Conservation (phyloP, 2,113 vertebrate genomes). For the Lophochroa leadbeateri region DNA sequence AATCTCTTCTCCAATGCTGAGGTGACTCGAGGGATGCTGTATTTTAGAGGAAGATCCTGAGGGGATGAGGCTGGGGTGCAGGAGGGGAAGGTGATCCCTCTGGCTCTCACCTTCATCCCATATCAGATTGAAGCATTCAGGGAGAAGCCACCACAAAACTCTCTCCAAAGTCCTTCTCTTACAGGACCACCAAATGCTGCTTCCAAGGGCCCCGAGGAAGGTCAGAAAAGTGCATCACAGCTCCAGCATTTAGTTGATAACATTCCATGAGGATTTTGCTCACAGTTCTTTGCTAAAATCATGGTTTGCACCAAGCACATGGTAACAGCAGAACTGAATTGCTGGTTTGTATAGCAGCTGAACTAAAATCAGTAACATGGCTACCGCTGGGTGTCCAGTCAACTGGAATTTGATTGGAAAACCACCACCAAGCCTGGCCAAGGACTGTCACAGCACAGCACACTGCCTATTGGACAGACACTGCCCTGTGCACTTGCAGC, state of each 20-base stretch:
- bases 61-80: background rate
- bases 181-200: background rate
- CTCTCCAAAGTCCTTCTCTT: background rate
- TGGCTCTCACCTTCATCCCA: background rate
- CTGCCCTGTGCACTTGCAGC: no score
- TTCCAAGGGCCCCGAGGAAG: background rate
- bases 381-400: background rate
- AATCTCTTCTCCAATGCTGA: background rate
- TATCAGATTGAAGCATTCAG: rapidly evolving
- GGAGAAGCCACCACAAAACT: background rate
- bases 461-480: rapidly evolving
- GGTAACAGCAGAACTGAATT: background rate
- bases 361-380: no score
- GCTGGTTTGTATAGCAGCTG: rapidly evolving
- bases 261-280: background rate
- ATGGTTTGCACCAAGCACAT: rapidly evolving
- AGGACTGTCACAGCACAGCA: background rate
- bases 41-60: background rate
- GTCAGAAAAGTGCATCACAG: background rate
- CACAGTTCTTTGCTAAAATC: background rate
- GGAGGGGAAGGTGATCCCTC: background rate
- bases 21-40: rapidly evolving
- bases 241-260: background rate
- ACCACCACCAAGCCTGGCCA: background rate
- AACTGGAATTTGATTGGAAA: rapidly evolving